phyloP scores from a whole-genome alignment of 2,888 invertebrate genomes.

The Himalopsyche japonica region DNA sequence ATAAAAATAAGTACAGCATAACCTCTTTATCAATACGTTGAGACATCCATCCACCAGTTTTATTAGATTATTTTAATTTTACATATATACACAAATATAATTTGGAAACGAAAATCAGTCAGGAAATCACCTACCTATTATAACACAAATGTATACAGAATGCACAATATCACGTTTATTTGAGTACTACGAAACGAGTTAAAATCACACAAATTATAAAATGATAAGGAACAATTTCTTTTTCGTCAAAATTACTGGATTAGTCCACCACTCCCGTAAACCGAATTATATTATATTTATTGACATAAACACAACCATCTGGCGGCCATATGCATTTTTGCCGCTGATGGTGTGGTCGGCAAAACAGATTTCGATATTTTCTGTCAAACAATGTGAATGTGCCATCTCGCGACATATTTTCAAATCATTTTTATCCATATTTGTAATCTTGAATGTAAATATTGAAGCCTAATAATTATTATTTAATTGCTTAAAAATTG shows the following conservation, averaged over 20 bases:
- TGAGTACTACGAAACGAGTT: background rate
- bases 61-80: background rate
- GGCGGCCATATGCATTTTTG: conserved; percentile 38
- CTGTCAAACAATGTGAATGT: background rate
- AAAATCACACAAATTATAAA: conserved; percentile 2
- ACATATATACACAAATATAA: background rate
- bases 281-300: conserved; percentile 25
- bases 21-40: background rate
- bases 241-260: background rate
- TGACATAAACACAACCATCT: conserved; percentile 38
- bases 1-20: background rate
- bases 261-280: conserved; percentile 24
- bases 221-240: conserved; percentile 23
- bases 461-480: too few relatives aligned
- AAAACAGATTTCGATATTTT: conserved; percentile 17
- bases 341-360: conserved; percentile 23
- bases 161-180: background rate
- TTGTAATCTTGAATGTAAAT: too few relatives aligned
- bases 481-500: too few relatives aligned
- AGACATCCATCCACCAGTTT: background rate
- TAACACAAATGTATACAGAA: conserved; percentile 28
- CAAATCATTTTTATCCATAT: background rate
- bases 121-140: conserved; percentile 22
- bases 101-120: conserved; percentile 7
- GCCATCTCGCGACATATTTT: background rate